phyloP scores from a whole-genome alignment of 2,113 vertebrate genomes.

The Bubalus kerabau region DNA sequence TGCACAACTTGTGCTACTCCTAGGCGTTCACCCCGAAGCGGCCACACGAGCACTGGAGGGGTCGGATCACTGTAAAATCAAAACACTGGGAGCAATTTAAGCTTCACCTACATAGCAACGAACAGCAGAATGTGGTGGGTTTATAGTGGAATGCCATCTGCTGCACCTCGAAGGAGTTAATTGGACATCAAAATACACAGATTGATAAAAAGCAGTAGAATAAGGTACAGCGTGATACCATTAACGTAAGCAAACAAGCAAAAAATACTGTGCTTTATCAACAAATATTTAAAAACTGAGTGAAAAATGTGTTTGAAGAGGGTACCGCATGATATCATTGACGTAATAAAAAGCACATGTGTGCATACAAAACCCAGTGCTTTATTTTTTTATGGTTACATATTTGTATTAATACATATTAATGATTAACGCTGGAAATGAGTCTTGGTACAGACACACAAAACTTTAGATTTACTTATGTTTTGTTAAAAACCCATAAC shows the following conservation, averaged over 20 bases:
- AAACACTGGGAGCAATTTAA: background rate
- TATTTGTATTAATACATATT: background rate
- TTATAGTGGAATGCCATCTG: background rate
- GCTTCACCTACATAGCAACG: background rate
- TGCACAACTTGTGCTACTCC: background rate
- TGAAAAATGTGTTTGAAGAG: background rate
- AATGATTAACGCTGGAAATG: background rate
- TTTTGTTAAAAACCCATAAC: background rate
- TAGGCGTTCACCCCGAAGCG: background rate
- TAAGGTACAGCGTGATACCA: background rate
- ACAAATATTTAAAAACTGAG: background rate
- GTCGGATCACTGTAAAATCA: background rate
- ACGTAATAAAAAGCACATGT: background rate
- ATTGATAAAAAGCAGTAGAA: background rate
- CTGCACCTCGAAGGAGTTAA: background rate
- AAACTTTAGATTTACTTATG: background rate
- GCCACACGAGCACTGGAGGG: too few species aligned
- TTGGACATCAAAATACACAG: background rate
- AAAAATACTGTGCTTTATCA: background rate
- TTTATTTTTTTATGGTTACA: background rate
- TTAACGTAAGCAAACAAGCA: background rate
- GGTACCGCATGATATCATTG: background rate
- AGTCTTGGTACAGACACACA: background rate
- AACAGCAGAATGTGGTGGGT: background rate
- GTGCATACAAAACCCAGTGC: background rate